Base-by-base conservation (phyloP, 2,113 vertebrate genomes). In the Ceuthmochares aereus region DNA sequence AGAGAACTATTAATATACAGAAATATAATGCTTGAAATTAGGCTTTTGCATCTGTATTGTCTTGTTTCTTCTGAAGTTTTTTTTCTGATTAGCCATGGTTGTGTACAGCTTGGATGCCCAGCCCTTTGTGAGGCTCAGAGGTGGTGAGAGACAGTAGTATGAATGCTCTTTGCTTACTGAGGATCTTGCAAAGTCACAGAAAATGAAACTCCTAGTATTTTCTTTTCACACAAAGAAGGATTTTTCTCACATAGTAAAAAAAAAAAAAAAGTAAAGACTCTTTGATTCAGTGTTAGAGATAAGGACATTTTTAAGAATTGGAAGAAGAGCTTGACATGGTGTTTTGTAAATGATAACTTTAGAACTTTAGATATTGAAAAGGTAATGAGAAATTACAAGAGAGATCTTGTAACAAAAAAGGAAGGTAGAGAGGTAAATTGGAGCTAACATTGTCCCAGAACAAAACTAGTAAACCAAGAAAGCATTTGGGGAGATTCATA, bases 311-410 rank as follows among this genome's bases (percentile, higher is more conserved):
- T 77, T 14, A 73, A 62, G 36, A 37, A 51, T 37, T 42, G 30
- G 56, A 14, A 77, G 14, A 6, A 7, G 3, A 70, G 6, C 54
- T 21, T 52, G 58, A 64, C 1, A 18, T 0, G 4, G n/a, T 34
- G 29, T 47, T 82, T 51, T 63, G 23, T 67, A 60, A 68, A 62
- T 20, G 1, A 26, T 25, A 63, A 55, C n/a, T n/a, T n/a, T n/a
- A n/a, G n/a, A n/a, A n/a, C 16, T 91, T 89, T 63, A 56, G 15
- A 37, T 2, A 9, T 43, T 55, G 40, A 58, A 95, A 87, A 51
- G 14, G 40, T 42, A 21, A 40, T 52, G 52, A 66, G 30, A 93
- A 85, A 64, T 68, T n/a, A 59, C 13, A 47, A 87, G 45, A 64
- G 36, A 69, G 14, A 9, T 55, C 26, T 67, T 54, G 18, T 55